Conservation (phyloP, 2,888 invertebrate genomes). For the Leistus spinibarbis region DNA sequence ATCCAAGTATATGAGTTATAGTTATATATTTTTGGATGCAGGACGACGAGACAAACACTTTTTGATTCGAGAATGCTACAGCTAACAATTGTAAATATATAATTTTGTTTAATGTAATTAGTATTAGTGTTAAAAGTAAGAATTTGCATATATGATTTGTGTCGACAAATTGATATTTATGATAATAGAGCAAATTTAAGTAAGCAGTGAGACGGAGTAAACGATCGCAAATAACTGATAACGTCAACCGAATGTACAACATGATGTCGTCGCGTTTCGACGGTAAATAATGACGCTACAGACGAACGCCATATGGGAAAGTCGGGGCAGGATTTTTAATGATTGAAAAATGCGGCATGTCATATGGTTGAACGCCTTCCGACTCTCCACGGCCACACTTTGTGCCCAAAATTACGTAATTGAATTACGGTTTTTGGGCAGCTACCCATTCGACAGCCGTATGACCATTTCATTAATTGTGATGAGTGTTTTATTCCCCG, state of each 20-base stretch:
- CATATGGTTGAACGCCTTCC: conserved; percentile 35
- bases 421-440: conserved; percentile 28
- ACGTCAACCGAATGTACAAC: conserved; percentile 11
- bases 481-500: too few species aligned
- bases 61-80: too few species aligned
- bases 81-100: too few species aligned
- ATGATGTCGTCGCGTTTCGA: conserved; percentile 25
- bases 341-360: conserved; percentile 39
- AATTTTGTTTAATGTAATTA: too few species aligned
- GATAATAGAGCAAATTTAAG: too few species aligned
- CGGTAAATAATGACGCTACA: conserved; percentile 32
- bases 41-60: too few species aligned
- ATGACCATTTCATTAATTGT: background rate
- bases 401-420: conserved; percentile 30
- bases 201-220: too few species aligned
- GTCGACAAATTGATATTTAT: too few species aligned
- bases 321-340: conserved; percentile 23
- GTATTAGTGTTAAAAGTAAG: too few species aligned
- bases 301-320: conserved; percentile 38
- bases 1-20: too few species aligned
- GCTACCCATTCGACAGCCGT: background rate
- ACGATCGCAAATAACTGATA: conserved; percentile 25
- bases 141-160: too few species aligned
- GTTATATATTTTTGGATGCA: too few species aligned
- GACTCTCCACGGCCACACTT: background rate